These are phyloP conservation scores for Drosophila kepulauana DNA, from an alignment of 1,140 invertebrate species.

Conservation along the genomic window DNA sequence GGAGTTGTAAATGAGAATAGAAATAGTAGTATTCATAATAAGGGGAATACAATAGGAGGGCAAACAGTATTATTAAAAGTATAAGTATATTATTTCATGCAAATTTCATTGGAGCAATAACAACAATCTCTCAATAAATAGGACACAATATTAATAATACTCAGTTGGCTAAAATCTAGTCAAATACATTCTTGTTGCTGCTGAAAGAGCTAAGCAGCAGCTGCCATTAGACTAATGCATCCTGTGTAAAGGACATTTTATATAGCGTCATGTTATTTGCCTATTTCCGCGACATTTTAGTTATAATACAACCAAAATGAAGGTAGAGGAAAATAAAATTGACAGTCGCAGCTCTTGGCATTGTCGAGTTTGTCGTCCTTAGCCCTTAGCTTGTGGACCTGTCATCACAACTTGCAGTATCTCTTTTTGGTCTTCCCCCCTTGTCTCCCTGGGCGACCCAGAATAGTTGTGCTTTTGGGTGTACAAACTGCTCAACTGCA, in stretches of 20 bases:
- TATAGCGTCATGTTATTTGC: conserved; percentile 15
- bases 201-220: not conserved
- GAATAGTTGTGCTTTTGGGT: conserved; percentile 75
- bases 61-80: no score
- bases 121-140: no score
- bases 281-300: conserved; percentile 36
- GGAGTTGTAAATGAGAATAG: no score
- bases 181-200: not conserved
- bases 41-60: no score
- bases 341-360: not conserved
- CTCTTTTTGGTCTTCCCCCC: conserved; percentile 1
- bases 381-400: not conserved
- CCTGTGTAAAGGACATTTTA: not conserved
- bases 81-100: no score
- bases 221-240: conserved; percentile 22
- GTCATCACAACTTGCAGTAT: not conserved
- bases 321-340: conserved; percentile 9
- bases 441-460: conserved; percentile 16
- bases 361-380: conserved; percentile 1
- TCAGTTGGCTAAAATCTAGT: no score
- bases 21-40: no score
- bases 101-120: no score
- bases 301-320: conserved; percentile 63
- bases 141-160: no score
- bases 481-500: conserved; percentile 73